Percentiles rank a stretch among this genome's conserved stretches.
phyloP scores from a whole-genome alignment of 2,797 vertebrate species.

The Scleropages formosus region DNA sequence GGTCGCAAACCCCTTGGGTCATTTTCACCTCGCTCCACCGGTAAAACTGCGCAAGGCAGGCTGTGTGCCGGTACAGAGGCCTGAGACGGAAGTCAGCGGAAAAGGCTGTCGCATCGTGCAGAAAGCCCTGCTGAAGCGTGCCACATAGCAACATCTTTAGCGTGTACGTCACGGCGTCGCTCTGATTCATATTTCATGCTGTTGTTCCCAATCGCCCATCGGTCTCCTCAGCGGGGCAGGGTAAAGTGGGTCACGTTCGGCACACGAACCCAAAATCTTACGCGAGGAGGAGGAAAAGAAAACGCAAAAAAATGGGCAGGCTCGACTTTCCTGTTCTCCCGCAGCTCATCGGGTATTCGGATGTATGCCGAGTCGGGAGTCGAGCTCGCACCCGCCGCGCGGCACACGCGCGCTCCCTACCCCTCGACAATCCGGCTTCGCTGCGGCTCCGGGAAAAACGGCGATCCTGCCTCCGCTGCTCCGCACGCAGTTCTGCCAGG shows the following conservation, averaged over 20 bases:
- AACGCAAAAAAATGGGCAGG: neutral
- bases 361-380: constrained; percentile 59
- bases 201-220: constrained; percentile 16
- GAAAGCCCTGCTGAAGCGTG: too few relatives aligned
- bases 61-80: too few relatives aligned
- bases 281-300: neutral
- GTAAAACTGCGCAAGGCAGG: too few relatives aligned
- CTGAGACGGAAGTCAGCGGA: too few relatives aligned
- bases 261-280: neutral
- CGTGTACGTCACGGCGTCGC: neutral
- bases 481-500: neutral
- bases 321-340: neutral
- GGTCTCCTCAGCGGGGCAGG: constrained; percentile 3
- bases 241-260: neutral
- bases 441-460: neutral
- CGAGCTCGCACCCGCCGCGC: constrained; percentile 62
- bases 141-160: too few relatives aligned
- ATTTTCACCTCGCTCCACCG: too few relatives aligned
- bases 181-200: constrained; percentile 38
- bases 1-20: too few relatives aligned
- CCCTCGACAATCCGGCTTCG: constrained; percentile 45
- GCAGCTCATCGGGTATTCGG: constrained; percentile 60
- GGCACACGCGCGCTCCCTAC: constrained; percentile 60
- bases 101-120: too few relatives aligned
- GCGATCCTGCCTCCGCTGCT: neutral